These are phyloP conservation scores for Brachyopa scutellaris DNA, from an alignment of 2,888 invertebrate species.

Conservation along the genomic window DNA sequence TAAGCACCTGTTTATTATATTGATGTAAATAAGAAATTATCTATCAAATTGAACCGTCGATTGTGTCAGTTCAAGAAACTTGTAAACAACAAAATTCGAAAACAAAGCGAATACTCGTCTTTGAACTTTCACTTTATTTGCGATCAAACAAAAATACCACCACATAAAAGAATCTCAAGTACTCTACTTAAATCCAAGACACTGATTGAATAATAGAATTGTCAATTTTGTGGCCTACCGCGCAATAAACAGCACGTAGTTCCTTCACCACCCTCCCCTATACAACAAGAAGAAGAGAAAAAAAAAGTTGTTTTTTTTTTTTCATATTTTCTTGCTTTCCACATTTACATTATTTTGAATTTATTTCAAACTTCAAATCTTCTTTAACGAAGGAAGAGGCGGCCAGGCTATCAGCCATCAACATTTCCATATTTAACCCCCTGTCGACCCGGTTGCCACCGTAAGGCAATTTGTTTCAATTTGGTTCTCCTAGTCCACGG, in stretches of 20 bases:
- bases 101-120: constrained; percentile 18
- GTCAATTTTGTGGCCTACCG: constrained; percentile 11
- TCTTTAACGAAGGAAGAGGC: constrained; percentile 6
- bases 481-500: constrained; percentile 30
- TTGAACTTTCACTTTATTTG: constrained; percentile 36
- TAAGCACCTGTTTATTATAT: too few relatives aligned
- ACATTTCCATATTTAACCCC: constrained; percentile 39
- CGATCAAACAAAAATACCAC: neutral
- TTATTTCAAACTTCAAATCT: neutral
- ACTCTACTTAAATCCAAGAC: constrained; percentile 10
- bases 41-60: too few relatives aligned
- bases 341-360: constrained; percentile 31
- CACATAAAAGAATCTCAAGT: constrained; percentile 1
- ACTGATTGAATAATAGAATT: constrained; percentile 41
- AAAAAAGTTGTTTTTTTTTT: too few relatives aligned
- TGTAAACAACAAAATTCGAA: neutral
- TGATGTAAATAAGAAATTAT: too few relatives aligned
- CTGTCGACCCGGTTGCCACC: neutral
- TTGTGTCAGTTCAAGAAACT: too few relatives aligned
- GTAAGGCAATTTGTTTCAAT: constrained; percentile 44
- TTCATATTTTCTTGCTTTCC: neutral
- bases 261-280: neutral
- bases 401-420: too few relatives aligned
- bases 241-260: constrained; percentile 5
- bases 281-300: too few relatives aligned